Percentiles rank a stretch among this genome's conserved stretches.
These are phyloP conservation scores for Heptranchias perlo DNA, from an alignment of 2,113 vertebrate genomes.

Conservation along the genomic window DNA sequence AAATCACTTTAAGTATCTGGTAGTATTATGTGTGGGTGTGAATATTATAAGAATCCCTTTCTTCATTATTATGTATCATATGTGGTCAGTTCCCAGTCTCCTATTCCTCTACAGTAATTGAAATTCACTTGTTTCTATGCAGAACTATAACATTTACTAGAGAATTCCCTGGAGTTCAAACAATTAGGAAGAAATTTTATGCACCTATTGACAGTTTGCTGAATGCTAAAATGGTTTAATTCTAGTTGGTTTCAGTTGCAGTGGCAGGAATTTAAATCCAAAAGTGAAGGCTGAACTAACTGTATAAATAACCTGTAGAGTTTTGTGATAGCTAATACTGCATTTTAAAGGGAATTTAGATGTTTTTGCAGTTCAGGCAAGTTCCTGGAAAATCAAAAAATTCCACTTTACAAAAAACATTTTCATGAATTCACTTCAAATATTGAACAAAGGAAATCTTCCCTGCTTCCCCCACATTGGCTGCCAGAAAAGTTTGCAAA, in stretches of 20 bases:
- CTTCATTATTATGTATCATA: not conserved
- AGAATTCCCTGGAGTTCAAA: not conserved
- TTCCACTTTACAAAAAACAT: not conserved
- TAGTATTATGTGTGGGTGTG: not conserved
- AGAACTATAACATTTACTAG: not conserved
- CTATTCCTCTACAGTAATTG: not conserved
- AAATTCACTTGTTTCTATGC: conserved; percentile 10
- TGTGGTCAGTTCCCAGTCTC: not conserved
- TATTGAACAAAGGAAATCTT: not conserved
- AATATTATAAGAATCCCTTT: not conserved
- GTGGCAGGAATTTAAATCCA: not conserved
- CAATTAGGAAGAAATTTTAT: not conserved
- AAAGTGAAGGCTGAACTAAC: not conserved
- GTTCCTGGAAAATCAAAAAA: not conserved
- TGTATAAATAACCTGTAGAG: not conserved
- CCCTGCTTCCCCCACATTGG: not conserved
- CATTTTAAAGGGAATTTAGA: not conserved
- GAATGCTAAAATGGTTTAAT: not conserved
- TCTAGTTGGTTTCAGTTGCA: not conserved
- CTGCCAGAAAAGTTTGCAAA: not conserved
- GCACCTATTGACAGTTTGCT: not conserved
- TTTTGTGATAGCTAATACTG: not conserved
- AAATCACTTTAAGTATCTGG: not conserved
- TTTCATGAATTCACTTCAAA: not conserved
- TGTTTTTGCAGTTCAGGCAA: not conserved